Evolutionary conservation across 2,888 invertebrate genomes (phyloP), one percentile per base, ranked within the genome.

Genomic region (Anodontia alba): DNA sequence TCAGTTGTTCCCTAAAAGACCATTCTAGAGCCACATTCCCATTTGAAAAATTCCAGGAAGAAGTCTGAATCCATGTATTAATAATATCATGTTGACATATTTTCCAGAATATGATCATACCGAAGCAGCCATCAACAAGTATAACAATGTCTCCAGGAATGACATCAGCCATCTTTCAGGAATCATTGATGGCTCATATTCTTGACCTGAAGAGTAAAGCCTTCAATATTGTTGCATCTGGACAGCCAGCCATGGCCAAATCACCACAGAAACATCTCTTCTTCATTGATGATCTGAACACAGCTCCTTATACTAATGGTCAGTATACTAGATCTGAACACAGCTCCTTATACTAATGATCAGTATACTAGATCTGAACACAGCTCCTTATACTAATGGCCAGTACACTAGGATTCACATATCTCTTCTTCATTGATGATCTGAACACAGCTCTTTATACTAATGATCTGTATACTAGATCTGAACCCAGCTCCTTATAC

Each of bases 351-450:
- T n/a, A n/a, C n/a, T n/a, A n/a, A n/a, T n/a, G n/a, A n/a, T n/a
- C n/a, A n/a, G n/a, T n/a, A n/a, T n/a, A n/a, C n/a, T n/a, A n/a
- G n/a, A n/a, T n/a, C n/a, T n/a, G n/a, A n/a, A n/a, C n/a, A n/a
- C n/a, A n/a, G n/a, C n/a, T n/a, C n/a, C n/a, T n/a, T n/a, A n/a
- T n/a, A n/a, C n/a, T n/a, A n/a, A n/a, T n/a, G n/a, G n/a, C n/a
- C n/a, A n/a, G n/a, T n/a, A n/a, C n/a, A n/a, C n/a, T n/a, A n/a
- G n/a, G n/a, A n/a, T n/a, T n/a, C n/a, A n/a, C n/a, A 75, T 92
- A 92, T 77, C 87, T 93, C 31, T 93, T 94, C 90, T 94, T 92
- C 75, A 88, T 94, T 51, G 94, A 94, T 78, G 94, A 94, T 81
- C 89, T 94, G 23, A 93, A 90, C 80, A 91, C 89, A 73, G 92